A percentile compares a stretch with the other conserved stretches of the same genome.
These are phyloP conservation scores for Petromus typicus DNA, from an alignment of 2,113 vertebrate species.

Conservation along the genomic window DNA sequence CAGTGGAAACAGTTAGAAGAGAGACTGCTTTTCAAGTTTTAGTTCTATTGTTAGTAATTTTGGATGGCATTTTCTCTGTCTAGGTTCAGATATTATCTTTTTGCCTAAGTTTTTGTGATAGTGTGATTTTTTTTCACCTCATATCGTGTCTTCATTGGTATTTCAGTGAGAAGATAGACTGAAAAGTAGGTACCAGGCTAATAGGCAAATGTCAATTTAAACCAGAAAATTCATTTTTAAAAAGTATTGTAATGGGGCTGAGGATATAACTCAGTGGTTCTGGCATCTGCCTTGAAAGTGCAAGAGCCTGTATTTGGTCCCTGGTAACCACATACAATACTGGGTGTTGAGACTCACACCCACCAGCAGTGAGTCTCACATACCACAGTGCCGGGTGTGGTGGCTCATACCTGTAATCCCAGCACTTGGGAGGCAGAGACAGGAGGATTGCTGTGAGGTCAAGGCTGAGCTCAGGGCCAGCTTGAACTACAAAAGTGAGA, in stretches of 20 bases:
- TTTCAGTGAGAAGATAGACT: not conserved
- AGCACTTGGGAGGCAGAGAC: too few species aligned
- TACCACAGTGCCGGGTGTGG: too few species aligned
- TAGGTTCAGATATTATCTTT: slow-evolving; percentile 42
- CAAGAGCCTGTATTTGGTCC: too few species aligned
- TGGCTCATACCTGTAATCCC: too few species aligned
- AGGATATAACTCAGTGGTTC: too few species aligned
- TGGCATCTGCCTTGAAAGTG: too few species aligned
- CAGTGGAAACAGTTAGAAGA: not conserved
- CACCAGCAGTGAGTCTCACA: too few species aligned
- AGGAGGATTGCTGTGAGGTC: too few species aligned
- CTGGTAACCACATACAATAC: too few species aligned
- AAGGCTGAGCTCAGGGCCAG: too few species aligned
- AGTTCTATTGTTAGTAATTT: slow-evolving; percentile 28
- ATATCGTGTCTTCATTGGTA: not conserved
- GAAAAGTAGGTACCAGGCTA: not conserved
- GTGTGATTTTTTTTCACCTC: not conserved
- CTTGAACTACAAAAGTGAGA: too few species aligned
- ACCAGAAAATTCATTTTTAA: slow-evolving; percentile 17
- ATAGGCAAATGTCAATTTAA: slow-evolving; percentile 48
- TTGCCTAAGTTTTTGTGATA: slow-evolving; percentile 6
- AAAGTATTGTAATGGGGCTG: not conserved
- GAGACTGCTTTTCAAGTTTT: not conserved
- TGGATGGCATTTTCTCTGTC: slow-evolving; percentile 21
- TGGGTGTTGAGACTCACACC: too few species aligned